These are phyloP conservation scores for Periophthalmodon schlosseri DNA, from an alignment of 2,113 vertebrate species.

Conservation along the genomic window DNA sequence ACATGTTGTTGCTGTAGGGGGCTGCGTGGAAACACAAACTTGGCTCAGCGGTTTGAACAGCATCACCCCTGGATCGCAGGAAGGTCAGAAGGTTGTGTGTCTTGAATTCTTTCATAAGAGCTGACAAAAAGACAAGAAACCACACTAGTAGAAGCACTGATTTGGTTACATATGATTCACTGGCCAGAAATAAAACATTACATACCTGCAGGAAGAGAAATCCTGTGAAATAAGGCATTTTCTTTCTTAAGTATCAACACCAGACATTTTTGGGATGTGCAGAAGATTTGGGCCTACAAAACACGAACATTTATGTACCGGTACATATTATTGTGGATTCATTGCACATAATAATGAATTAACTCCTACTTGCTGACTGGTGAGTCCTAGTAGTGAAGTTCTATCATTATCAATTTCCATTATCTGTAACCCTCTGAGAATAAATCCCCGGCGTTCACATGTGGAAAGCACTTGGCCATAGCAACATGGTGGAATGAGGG, in stretches of 20 bases:
- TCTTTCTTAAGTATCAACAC: slow-evolving; percentile 76
- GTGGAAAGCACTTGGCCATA: slow-evolving; percentile 60
- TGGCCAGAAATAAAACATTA: neutral
- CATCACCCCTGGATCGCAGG: slow-evolving; percentile 8
- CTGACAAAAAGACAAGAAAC: slow-evolving; percentile 50
- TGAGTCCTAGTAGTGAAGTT: slow-evolving; percentile 58
- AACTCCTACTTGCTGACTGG: slow-evolving; percentile 67
- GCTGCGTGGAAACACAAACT: slow-evolving; percentile 61
- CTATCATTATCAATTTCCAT: slow-evolving; percentile 58
- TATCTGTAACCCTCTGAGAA: slow-evolving; percentile 65
- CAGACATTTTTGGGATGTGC: slow-evolving; percentile 54
- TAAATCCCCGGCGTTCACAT: slow-evolving; percentile 69
- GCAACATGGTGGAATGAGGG: slow-evolving; percentile 60
- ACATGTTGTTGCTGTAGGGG: slow-evolving; percentile 46
- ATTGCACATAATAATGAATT: neutral
- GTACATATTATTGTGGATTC: neutral
- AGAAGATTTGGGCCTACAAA: slow-evolving; percentile 47
- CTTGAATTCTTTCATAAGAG: slow-evolving; percentile 68
- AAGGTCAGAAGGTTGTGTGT: slow-evolving; percentile 42
- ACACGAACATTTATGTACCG: neutral
- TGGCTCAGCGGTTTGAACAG: slow-evolving; percentile 1
- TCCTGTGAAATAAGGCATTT: slow-evolving; percentile 65
- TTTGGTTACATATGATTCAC: neutral
- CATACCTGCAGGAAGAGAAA: slow-evolving; percentile 72
- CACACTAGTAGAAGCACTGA: neutral